A percentile compares a stretch with the other conserved stretches of the same genome.
These are phyloP conservation scores for Drosophila gunungcola DNA, from an alignment of 1,140 invertebrate species.

Conservation along the genomic window DNA sequence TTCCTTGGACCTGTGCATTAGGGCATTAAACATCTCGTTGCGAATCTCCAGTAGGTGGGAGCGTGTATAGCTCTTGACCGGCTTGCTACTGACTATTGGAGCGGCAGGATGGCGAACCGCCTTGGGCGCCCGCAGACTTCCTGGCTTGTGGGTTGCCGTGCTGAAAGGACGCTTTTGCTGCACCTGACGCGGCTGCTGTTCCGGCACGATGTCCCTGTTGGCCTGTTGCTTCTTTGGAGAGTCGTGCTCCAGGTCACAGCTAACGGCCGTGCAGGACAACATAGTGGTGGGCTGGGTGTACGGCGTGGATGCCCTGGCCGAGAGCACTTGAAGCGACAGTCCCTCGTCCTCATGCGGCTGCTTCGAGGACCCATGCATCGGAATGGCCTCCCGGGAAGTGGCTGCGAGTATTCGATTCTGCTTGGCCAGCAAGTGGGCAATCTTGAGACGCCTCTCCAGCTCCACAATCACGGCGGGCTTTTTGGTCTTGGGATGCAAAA, in stretches of 20 bases:
- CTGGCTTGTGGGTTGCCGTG: conserved; percentile 1
- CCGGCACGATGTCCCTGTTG: not conserved
- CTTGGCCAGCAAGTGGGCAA: conserved; percentile 48
- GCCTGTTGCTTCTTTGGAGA: conserved; percentile 31
- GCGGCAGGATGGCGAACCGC: not conserved
- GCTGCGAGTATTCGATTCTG: conserved; percentile 20
- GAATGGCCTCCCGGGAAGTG: conserved; percentile 64
- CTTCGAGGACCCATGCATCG: conserved; percentile 35
- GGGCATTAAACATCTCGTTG: conserved; percentile 57
- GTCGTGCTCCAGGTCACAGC: conserved; percentile 72
- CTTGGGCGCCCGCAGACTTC: conserved; percentile 16
- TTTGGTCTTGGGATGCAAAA: conserved; percentile 58
- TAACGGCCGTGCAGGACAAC: conserved; percentile 69
- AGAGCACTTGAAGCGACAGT: conserved; percentile 68
- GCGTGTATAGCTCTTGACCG: conserved; percentile 53
- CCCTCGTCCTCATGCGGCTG: conserved; percentile 53
- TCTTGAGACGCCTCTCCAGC: conserved; percentile 52
- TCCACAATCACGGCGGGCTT: conserved; percentile 49
- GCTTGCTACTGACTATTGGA: not conserved
- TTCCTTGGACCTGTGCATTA: conserved; percentile 56
- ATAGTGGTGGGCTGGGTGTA: conserved; percentile 62
- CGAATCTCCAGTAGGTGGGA: conserved; percentile 68
- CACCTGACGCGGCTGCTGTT: conserved; percentile 1
- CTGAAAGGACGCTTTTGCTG: conserved; percentile 21
- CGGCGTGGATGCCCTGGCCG: conserved; percentile 75